Evolutionary conservation across 2,888 invertebrate genomes (phyloP), one percentile per base, ranked within the genome.

Genomic region (Nomada fucata): DNA sequence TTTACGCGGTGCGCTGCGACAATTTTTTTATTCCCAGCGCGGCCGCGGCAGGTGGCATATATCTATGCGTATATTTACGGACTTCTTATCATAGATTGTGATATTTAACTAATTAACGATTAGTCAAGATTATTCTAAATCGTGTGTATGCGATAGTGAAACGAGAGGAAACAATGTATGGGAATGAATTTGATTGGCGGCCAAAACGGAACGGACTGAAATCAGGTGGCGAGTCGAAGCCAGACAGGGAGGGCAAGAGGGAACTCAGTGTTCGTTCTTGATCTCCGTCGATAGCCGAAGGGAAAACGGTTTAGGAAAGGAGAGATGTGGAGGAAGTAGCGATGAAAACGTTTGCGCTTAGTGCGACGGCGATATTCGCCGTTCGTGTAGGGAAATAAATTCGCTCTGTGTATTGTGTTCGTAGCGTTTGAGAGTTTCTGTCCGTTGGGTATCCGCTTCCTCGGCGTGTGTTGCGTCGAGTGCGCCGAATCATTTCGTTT

Each of bases 31-130:
- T 36, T 36, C 36, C 36, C 55, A 65, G 69, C 63, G 80, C 52
- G 52, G 71, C 36, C 68, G 79, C 74, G 53, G 57, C 69, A 26
- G 55, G 47, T 77, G 74, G 76, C 80, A 71, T 74, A 52, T 68
- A 59, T 68, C 20, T 70, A 26, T 79, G 70, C 59, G 53, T 60
- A 72, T 18, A 63, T 68, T 72, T 50, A 77, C 42, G 76, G 57
- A 90, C 86, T 91, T 91, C 84, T 91, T 89, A 90, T 91, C 90
- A 89, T 92, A 91, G 91, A 92, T 92, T 92, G 92, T 92, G 92
- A 92, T 92, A 92, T 92, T 92, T 91, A 91, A 91, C 82, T 89
- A 79, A 89, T 83, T 89, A 82, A 88, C 86, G 86, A 88, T 85
- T 86, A 84, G 82, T 86, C 83, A 81, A 82, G 79, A 76, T 88